A percentile compares a stretch with the other conserved stretches of the same genome.
These are phyloP conservation scores for Cybosia mesomella DNA, from an alignment of 2,888 invertebrate species.

Conservation along the genomic window DNA sequence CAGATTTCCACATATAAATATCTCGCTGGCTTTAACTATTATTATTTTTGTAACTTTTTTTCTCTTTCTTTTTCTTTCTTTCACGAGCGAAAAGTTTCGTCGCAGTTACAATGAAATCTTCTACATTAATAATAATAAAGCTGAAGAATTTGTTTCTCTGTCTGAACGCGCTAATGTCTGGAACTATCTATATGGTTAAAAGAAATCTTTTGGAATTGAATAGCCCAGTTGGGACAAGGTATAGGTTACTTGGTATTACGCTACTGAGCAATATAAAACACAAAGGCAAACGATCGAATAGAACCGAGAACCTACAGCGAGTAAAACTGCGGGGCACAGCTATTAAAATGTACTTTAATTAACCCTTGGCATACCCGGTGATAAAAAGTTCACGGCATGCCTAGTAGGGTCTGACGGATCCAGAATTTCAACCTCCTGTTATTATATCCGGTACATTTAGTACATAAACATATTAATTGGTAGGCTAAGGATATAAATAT, in stretches of 20 bases:
- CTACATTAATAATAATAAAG: neutral
- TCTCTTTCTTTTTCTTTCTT: no score
- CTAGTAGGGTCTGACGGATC: no score
- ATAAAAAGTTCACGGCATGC: no score
- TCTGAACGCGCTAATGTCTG: neutral
- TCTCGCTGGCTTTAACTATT: conserved; percentile 57
- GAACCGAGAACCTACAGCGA: neutral
- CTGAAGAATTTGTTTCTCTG: neutral
- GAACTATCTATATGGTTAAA: neutral
- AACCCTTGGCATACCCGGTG: no score
- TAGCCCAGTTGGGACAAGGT: neutral
- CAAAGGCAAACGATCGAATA: neutral
- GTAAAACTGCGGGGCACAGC: neutral
- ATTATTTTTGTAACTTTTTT: conserved; percentile 30
- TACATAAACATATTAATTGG: no score
- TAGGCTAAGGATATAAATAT: no score
- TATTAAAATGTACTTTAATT: no score
- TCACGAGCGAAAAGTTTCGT: conserved; percentile 4
- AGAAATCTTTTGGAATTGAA: neutral
- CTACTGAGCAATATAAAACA: neutral
- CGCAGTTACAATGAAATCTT: neutral
- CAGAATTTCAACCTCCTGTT: no score
- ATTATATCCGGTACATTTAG: no score
- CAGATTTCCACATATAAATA: conserved; percentile 74
- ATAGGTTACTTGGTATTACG: neutral